These are phyloP conservation scores for Zygogramma bicolorata DNA, from an alignment of 2,888 invertebrate species.

Conservation along the genomic window DNA sequence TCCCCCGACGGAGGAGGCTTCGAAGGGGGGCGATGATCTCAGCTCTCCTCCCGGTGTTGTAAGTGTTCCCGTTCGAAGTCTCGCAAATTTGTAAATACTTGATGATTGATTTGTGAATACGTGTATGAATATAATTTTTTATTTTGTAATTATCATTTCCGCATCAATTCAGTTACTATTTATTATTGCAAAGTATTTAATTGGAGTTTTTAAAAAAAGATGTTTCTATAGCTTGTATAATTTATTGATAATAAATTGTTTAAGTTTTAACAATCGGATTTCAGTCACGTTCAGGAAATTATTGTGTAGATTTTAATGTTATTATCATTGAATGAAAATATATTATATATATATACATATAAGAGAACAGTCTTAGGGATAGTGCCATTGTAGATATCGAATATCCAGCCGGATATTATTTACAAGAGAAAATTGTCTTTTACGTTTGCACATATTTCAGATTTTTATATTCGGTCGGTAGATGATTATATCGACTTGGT, in stretches of 20 bases:
- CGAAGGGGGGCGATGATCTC: constrained; percentile 56
- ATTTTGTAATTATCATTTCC: constrained; percentile 49
- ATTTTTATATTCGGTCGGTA: constrained; percentile 61
- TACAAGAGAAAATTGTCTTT: constrained; percentile 26
- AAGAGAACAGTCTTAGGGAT: constrained; percentile 46
- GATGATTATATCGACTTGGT: constrained; percentile 53
- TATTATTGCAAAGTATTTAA: constrained; percentile 44
- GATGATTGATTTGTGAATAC: constrained; percentile 46
- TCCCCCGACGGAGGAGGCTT: constrained; percentile 41
- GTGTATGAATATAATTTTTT: constrained; percentile 47
- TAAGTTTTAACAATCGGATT: constrained; percentile 47
- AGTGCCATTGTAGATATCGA: constrained; percentile 61
- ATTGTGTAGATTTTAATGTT: no score
- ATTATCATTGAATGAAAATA: no score
- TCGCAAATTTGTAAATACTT: constrained; percentile 32
- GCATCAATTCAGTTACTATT: constrained; percentile 46
- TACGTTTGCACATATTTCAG: constrained; percentile 60
- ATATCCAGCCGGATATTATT: constrained; percentile 43
- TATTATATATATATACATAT: constrained; percentile 14
- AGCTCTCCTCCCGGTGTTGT: constrained; percentile 46
- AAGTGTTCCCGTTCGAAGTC: constrained; percentile 48
- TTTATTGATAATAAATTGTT: constrained; percentile 32
- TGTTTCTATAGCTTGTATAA: constrained; percentile 29
- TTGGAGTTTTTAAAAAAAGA: constrained; percentile 35
- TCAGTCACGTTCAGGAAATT: constrained; percentile 44